phyloP scores from a whole-genome alignment of 2,797 vertebrate species.

The Syngnathus acus region DNA sequence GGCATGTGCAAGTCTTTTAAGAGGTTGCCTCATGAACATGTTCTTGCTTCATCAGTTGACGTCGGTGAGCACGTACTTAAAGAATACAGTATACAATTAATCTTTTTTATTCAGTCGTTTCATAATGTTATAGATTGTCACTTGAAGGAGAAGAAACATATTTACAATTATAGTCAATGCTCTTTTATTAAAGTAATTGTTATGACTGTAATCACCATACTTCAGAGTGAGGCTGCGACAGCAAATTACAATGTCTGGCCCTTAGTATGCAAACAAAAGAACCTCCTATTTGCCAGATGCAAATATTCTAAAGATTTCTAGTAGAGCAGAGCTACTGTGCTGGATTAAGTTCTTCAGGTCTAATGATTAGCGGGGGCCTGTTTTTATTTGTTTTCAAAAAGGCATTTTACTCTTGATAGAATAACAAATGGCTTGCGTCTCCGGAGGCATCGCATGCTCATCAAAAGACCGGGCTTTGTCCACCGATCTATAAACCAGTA shows the following conservation, averaged over 20 bases:
- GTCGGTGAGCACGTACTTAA: background rate
- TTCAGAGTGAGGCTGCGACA: constrained; percentile 8
- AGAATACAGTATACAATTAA: background rate
- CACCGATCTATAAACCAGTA: constrained; percentile 57
- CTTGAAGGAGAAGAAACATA: no score
- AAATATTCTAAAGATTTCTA: constrained; percentile 36
- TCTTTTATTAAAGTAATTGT: background rate
- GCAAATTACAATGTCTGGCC: constrained; percentile 19
- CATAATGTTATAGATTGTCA: constrained; percentile 13
- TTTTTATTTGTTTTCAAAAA: constrained; percentile 50
- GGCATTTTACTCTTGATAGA: constrained; percentile 53
- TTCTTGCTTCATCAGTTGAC: background rate
- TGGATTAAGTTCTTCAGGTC: constrained; percentile 64
- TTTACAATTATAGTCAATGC: background rate
- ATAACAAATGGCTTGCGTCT: constrained; percentile 41
- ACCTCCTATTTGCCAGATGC: constrained; percentile 48
- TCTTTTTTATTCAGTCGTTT: constrained; percentile 22
- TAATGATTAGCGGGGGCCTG: constrained; percentile 55
- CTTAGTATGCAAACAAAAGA: constrained; percentile 40
- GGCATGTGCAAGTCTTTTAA: background rate
- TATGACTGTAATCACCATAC: constrained; percentile 6
- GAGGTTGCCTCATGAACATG: background rate
- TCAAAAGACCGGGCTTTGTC: constrained; percentile 60
- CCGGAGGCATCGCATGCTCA: constrained; percentile 57
- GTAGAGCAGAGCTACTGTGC: constrained; percentile 30